Base-by-base conservation (phyloP, 2,797 vertebrate genomes). In the Macroramphosus scolopax region DNA sequence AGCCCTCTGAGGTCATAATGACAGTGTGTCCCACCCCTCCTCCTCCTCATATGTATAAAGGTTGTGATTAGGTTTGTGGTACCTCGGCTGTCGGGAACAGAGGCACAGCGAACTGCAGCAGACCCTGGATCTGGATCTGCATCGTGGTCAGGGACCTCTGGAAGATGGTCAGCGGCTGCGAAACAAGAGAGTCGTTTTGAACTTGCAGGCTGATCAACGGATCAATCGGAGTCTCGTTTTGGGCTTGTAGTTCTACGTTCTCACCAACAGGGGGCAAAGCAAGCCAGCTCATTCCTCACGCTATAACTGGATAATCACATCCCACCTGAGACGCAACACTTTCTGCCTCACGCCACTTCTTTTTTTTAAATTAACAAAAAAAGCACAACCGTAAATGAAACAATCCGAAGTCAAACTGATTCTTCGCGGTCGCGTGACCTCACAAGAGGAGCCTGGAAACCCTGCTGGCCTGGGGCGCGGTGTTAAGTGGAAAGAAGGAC, bases 111-210 rank as follows among this genome's bases (percentile, higher is more conserved):
- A 95, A 92, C 84, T 94, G 93, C 49, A 96, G 83, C 36, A 98
- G 86, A 2, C 92, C 92, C 41, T 91, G 88, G 40, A 92, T 88
- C 81, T 98, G 94, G 67, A 92, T 92, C 87, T 98, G 94, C 95
- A 97, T 95, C 68, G 93, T 91, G 72, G 92, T 95, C 74, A 98
- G 84, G 0, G 94, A 95, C 58, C 95, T 92, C 89, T 98, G 96
- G 89, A 94, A 94, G 77, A 89, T 3, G 17, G 93, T 96, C 61
- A 98, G 84, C 12, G 86, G 87, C 96, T 98, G 82, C 24, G n/a
- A 55, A 59, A 78, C 54, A 49, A 61, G 33, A 50, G n/a, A 51
- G 6, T 3, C 9, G 5, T 11, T 31, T 31, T 30, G 16, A 29
- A 36, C 29, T 16, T 0, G 5, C 8, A 13, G 6, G 30, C 17